These are phyloP conservation scores for Lasiurus borealis DNA, from an alignment of 2,113 vertebrate species.

Conservation along the genomic window DNA sequence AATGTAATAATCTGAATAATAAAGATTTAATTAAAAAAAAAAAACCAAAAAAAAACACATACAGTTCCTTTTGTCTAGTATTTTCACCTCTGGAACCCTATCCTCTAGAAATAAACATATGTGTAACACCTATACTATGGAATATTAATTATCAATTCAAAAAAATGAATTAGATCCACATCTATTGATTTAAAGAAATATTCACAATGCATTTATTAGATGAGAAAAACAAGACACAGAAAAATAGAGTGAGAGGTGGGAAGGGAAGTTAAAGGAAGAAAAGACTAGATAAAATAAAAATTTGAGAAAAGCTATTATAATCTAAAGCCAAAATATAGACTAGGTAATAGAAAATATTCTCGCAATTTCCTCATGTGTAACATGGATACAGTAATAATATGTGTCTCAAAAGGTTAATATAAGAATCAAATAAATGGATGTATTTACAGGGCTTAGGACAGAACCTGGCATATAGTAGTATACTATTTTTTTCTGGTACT, in stretches of 20 bases:
- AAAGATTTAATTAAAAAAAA: too few species aligned
- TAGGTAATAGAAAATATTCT: neutral
- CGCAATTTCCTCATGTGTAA: neutral
- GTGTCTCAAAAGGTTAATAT: neutral
- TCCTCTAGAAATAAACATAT: neutral
- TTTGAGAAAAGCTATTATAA: conserved; percentile 24
- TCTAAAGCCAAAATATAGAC: neutral
- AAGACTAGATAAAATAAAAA: neutral
- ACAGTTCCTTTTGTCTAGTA: neutral
- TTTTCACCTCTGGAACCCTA: neutral
- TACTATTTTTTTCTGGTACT: neutral
- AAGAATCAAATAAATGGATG: neutral
- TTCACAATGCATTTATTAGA: neutral
- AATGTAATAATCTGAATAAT: too few species aligned
- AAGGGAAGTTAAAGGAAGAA: neutral
- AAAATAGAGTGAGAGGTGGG: neutral
- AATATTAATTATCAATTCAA: neutral
- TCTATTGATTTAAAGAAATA: neutral
- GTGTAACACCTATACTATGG: neutral
- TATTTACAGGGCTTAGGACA: neutral
- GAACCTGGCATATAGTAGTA: neutral
- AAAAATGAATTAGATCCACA: neutral
- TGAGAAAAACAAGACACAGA: neutral
- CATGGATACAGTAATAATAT: neutral
- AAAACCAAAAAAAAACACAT: too few species aligned